Evolutionary conservation across 2,888 invertebrate genomes (phyloP), one percentile per base, ranked within the genome.

Genomic region (Dastarcus helophoroides): DNA sequence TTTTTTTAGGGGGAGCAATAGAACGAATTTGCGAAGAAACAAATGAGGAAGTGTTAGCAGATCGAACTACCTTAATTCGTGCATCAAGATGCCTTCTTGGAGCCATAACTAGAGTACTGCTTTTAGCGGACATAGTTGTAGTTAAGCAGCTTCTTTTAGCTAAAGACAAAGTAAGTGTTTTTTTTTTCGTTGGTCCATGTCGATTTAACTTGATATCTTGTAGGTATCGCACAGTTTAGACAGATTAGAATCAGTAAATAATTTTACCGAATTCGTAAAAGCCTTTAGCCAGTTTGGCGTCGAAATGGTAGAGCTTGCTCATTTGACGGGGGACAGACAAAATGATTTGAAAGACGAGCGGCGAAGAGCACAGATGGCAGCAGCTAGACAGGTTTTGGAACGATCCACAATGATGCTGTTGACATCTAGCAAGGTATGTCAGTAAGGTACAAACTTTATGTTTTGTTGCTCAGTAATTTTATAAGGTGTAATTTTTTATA

Each of bases 241-340:
- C 47, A 76, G 85, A 36, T 66, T 89, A 50, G 88, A 88, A 62
- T 83, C 83, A 28, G 86, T 89, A 39, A 81, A 82, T 46, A 88
- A 86, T 65, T 88, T 88, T 57, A 90, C 94, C 29, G 97, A 98
- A 64, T 98, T 98, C 62, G 95, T 98, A 33, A 88, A 93, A 57
- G 91, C 94, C 12, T 98, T 98, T 67, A 93, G 94, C 45, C 90
- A 94, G 60, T 97, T 98, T 60, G 98, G 97, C 22, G 84, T 84
- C 12, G 94, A 97, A 61, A 97, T 98, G 95, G 94, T 98, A 41
- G 95, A 97, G 60, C 66, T 98, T 46, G 95, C 97, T 13, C 86
- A 95, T 58, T 71, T 95, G 36, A 91, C 93, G 11, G 93, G 74
- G 19, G 78, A 78, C 52, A 62, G 76, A 38, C 71, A 81, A 50